These are phyloP conservation scores for Punctoribates punctum DNA, from an alignment of 2,888 invertebrate species.

Conservation along the genomic window DNA sequence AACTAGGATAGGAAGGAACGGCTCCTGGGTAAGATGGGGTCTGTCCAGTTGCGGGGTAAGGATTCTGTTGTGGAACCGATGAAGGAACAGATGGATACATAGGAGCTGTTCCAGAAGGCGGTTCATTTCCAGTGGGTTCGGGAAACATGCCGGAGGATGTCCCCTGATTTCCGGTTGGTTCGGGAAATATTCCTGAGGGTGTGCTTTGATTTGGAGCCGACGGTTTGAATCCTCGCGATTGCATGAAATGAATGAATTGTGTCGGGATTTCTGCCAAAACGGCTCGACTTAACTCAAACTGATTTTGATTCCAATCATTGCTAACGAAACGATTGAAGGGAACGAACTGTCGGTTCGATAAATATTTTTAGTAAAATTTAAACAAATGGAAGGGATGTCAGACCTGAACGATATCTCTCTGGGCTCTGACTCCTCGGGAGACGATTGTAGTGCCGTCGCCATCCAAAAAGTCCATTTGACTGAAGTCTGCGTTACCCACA, in stretches of 20 bases:
- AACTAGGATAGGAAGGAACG: not conserved
- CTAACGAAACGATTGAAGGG: constrained; percentile 26
- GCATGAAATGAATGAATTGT: constrained; percentile 36
- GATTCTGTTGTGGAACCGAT: not conserved
- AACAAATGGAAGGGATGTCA: not conserved
- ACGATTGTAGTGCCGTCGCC: constrained; percentile 17
- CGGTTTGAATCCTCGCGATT: constrained; percentile 40
- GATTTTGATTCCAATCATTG: constrained; percentile 5
- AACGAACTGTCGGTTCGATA: constrained; percentile 29
- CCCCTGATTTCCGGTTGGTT: constrained; percentile 8
- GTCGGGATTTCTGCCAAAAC: constrained; percentile 33
- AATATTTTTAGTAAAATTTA: not conserved
- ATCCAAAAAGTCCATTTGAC: constrained; percentile 62
- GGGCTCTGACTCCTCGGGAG: constrained; percentile 14
- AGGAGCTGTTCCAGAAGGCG: not conserved
- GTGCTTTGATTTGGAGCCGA: not conserved
- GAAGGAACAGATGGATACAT: constrained; percentile 35
- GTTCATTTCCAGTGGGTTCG: constrained; percentile 6
- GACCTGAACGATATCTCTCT: constrained; percentile 48
- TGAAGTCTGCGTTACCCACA: constrained; percentile 62
- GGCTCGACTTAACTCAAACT: constrained; percentile 21
- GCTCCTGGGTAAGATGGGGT: not conserved
- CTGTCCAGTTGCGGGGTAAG: not conserved
- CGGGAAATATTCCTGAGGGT: not conserved
- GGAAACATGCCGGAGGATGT: not conserved